A percentile compares a stretch with the other conserved stretches of the same genome.
These are phyloP conservation scores for Sparus aurata DNA, from an alignment of 2,797 vertebrate genomes.

Conservation along the genomic window DNA sequence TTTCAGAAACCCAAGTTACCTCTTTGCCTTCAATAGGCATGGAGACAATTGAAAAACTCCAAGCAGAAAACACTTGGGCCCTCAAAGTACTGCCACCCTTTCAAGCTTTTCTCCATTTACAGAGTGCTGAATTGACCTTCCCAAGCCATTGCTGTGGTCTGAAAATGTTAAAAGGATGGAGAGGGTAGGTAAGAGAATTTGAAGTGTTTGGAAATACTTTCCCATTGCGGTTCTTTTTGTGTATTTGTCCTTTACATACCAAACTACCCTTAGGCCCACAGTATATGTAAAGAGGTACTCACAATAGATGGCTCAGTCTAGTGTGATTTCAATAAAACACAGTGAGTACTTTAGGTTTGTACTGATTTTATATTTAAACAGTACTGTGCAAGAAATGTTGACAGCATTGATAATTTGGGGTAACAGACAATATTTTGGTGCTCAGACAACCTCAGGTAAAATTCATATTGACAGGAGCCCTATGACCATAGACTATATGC, in stretches of 20 bases:
- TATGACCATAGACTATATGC: not conserved
- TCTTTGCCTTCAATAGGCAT: slow-evolving; percentile 89
- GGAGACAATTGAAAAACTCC: slow-evolving; percentile 87
- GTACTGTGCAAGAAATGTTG: not conserved
- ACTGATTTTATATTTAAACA: not conserved
- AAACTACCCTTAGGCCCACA: not conserved
- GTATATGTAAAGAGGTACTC: not conserved
- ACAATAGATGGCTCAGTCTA: not conserved
- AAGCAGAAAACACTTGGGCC: slow-evolving; percentile 88
- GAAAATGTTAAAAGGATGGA: slow-evolving; percentile 88
- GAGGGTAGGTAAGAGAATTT: slow-evolving; percentile 82
- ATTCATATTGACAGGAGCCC: not conserved
- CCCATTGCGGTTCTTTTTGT: slow-evolving; percentile 1
- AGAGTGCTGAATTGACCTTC: slow-evolving; percentile 89
- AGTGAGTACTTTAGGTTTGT: not conserved
- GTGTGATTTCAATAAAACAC: not conserved
- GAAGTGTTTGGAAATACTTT: slow-evolving; percentile 32
- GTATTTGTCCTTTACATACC: slow-evolving; percentile 13
- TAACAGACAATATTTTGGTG: not conserved
- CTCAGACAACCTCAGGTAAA: not conserved
- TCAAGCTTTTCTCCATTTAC: slow-evolving; percentile 87
- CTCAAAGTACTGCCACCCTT: slow-evolving; percentile 90
- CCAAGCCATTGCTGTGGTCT: slow-evolving; percentile 94
- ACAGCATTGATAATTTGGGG: not conserved
- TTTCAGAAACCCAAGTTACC: slow-evolving; percentile 88